Base-by-base conservation (phyloP, 2,113 vertebrate genomes). In the Ginglymostoma cirratum region DNA sequence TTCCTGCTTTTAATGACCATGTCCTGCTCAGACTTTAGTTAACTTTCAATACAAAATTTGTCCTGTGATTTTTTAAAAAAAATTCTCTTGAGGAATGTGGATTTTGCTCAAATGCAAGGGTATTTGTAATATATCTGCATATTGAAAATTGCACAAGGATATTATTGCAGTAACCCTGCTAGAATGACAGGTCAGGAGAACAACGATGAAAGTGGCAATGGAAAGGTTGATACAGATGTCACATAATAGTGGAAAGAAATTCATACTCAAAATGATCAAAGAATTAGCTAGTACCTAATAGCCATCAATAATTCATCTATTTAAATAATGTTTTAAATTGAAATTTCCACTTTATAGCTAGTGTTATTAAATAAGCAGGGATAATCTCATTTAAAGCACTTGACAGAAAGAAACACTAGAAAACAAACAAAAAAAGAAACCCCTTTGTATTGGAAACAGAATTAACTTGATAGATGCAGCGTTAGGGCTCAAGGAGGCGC, bases 321-420 rank as follows among this genome's bases (percentile, higher is more conserved):
- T 66, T 92, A 66, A 19, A 92, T 92, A 66, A 61, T 23, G 4
- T 38, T 93, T 66, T 38, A 93, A 93, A 93, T 7, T 21, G 17
- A 93, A n/a, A 34, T 66, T 93, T 93, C 3, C 52, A 66, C 55
- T 89, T 30, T 30, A 3, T 52, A 52, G 48, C 10, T 30, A 55
- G 27, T 23, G n/a, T 42, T 38, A 83, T 23, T 83, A 83, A 83
- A 83, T 21, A 38, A 45, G 86, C 3, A 89, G 48, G 86, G 86
- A 52, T 89, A 89, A 89, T 89, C 86, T 89, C 86, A 89, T 55
- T 55, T 89, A 89, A 89, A 30, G 48, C 48, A 89, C 52, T 89
- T 52, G 10, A 89, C 10, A 52, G 48, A 55, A 89, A n/a, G 52
- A 55, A 89, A 48, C 45, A 61, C 27, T 14, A 7, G 45, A 87